Evolutionary conservation across 2,888 invertebrate species (phyloP), one percentile per base, ranked within the genome.

Genomic region (Machimus atricapillus): DNA sequence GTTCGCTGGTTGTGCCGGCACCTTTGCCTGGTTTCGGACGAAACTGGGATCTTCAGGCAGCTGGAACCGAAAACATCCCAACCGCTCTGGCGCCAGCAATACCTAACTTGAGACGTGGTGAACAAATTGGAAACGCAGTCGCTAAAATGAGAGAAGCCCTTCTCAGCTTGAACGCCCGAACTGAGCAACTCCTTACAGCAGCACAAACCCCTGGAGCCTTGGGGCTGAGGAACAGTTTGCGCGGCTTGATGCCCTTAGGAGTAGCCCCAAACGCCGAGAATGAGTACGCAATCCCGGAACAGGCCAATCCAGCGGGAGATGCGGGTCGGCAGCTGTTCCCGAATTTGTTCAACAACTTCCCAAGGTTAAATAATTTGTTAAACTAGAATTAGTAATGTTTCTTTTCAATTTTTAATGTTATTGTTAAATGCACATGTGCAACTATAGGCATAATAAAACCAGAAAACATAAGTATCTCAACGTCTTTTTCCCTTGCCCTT

Each of bases 401-500:
- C 31, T 31, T 40, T 74, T 85, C 16, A 46, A 79, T 27, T 27
- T 46, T 27, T 79, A 79, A 74, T 74, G 34, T 73, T 74, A 76
- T 74, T 85, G 46, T 85, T 85, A 46, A 85, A n/a, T 58, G 58
- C 46, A 34, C 43, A 46, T 46, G 43, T 52, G 52, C 52, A 52
- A 19, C 52, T 52, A n/a, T n/a, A 27, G 31, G 73, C 27, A 46
- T 43, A 74, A 85, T 74, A 74, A 85, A 85, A 58, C n/a, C 7
- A 73, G 0, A 46, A 66, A 74, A 43, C 46, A 34, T 14, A 27
- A 58, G n/a, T 82, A 74, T 2, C 19, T 88, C 89, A 91, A 87
- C 91, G 91, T 83, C 91, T 89, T 88, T 93, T 93, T 89, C 92
- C 92, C 89, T 93, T 93, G 89, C 92, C 92, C 87, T 92, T 92